phyloP scores from a whole-genome alignment of 2,888 invertebrate genomes.

The Leptogaster cylindrica region DNA sequence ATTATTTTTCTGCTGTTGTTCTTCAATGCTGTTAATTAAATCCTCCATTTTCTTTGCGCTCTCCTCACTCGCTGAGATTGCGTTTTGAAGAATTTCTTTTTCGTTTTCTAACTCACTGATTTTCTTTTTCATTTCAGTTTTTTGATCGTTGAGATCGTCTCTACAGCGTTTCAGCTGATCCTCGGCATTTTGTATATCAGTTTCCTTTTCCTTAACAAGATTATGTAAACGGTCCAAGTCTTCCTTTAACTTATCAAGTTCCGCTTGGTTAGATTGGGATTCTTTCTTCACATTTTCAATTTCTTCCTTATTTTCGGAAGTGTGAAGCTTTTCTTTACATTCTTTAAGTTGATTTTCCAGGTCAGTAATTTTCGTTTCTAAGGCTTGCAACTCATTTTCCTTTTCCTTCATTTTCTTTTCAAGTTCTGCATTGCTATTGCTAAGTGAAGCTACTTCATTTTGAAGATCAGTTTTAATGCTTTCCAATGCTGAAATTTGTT shows the following conservation, averaged over 20 bases:
- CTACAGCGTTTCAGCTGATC: slow-evolving; percentile 28
- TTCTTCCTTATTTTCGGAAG: not conserved
- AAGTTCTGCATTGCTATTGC: not conserved
- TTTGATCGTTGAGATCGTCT: slow-evolving; percentile 11
- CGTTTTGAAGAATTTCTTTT: slow-evolving; percentile 10
- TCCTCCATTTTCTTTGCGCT: slow-evolving; percentile 42
- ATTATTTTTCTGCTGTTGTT: slow-evolving; percentile 50
- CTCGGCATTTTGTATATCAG: not conserved
- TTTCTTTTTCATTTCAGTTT: slow-evolving; percentile 9
- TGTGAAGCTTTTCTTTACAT: not conserved
- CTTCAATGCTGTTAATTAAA: slow-evolving; percentile 53
- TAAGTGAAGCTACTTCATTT: not conserved
- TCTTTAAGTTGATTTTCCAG: not conserved
- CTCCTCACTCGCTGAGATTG: not conserved
- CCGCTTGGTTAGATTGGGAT: not conserved
- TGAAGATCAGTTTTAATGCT: not conserved
- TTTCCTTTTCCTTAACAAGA: not conserved
- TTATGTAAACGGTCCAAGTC: not conserved
- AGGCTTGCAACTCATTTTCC: slow-evolving; percentile 8
- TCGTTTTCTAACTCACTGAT: slow-evolving; percentile 19
- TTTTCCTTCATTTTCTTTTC: slow-evolving; percentile 7
- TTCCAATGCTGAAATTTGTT: not conserved
- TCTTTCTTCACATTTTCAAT: slow-evolving; percentile 14
- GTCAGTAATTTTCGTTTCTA: not conserved
- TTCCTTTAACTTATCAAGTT: not conserved